Conservation (phyloP, 2,888 invertebrate species). For the Leucoptera coffeella region DNA sequence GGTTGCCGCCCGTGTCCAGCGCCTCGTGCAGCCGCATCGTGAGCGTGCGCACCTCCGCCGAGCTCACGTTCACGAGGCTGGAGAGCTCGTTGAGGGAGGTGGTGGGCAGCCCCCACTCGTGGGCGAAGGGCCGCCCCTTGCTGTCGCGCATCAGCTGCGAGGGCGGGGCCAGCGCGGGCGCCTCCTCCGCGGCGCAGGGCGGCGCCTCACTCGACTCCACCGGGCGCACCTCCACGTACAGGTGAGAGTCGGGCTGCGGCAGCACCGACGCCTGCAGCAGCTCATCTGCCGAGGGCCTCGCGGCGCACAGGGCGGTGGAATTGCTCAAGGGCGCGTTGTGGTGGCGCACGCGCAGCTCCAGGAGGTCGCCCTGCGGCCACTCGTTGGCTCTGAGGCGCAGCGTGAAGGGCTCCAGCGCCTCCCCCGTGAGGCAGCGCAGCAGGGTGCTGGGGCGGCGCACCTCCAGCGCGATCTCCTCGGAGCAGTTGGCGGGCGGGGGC, state of each 20-base stretch:
- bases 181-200: conserved; percentile 58
- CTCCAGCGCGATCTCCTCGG: conserved; percentile 34
- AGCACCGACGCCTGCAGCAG: no score
- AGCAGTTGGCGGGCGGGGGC: conserved; percentile 20
- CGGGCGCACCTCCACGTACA: no score
- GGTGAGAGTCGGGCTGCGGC: no score
- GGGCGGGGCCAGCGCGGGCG: conserved; percentile 36
- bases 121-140: conserved; percentile 68
- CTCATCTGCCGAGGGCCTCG: no score
- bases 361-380: conserved; percentile 23
- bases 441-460: conserved; percentile 18
- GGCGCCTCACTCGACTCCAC: conserved; percentile 60
- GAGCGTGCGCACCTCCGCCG: conserved; percentile 56
- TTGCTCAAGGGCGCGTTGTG: conserved; percentile 41
- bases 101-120: conserved; percentile 65
- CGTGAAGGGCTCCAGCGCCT: conserved; percentile 15
- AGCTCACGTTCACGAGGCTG: conserved; percentile 61
- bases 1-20: conserved; percentile 74
- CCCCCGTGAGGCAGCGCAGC: conserved; percentile 33
- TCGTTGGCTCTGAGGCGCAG: conserved; percentile 39
- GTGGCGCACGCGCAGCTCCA: conserved; percentile 50
- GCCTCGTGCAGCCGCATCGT: conserved; percentile 65
- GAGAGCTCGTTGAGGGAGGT: conserved; percentile 59
- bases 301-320: conserved; percentile 17
- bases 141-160: conserved; percentile 49